These are phyloP conservation scores for Dasysyrphus albostriatus DNA, from an alignment of 2,888 invertebrate genomes.

Conservation along the genomic window DNA sequence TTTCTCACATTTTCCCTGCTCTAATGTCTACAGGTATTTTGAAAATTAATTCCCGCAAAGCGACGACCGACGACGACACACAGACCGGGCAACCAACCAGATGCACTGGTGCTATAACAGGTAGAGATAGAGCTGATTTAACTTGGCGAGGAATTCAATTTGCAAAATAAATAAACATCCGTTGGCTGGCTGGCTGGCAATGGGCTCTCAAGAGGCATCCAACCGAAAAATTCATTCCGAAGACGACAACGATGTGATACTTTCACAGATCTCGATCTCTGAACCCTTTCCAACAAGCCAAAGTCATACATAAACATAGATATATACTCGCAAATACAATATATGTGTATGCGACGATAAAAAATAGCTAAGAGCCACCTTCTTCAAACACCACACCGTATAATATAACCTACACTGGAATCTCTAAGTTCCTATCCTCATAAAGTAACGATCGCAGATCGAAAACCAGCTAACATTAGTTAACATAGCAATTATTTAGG, in stretches of 20 bases:
- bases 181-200: slow-evolving; percentile 23
- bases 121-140: slow-evolving; percentile 18
- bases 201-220: slow-evolving; percentile 55
- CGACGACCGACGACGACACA: no score
- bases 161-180: slow-evolving; percentile 68
- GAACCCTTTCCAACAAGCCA: slow-evolving; percentile 64
- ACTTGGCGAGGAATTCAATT: slow-evolving; percentile 66
- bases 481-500: slow-evolving; percentile 76
- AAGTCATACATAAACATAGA: neutral
- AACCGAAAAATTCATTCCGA: slow-evolving; percentile 69
- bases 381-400: slow-evolving; percentile 7
- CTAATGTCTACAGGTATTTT: slow-evolving; percentile 51
- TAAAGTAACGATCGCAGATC: slow-evolving; percentile 69
- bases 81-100: slow-evolving; percentile 31
- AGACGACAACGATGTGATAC: slow-evolving; percentile 74
- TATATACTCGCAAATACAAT: neutral
- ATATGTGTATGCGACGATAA: neutral
- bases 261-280: slow-evolving; percentile 76
- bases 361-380: slow-evolving; percentile 51
- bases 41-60: slow-evolving; percentile 71
- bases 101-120: neutral
- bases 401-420: neutral
- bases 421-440: slow-evolving; percentile 60
- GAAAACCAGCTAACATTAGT: slow-evolving; percentile 73
- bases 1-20: slow-evolving; percentile 68